phyloP scores from a whole-genome alignment of 2,888 invertebrate species.

The Hydraecia micacea region DNA sequence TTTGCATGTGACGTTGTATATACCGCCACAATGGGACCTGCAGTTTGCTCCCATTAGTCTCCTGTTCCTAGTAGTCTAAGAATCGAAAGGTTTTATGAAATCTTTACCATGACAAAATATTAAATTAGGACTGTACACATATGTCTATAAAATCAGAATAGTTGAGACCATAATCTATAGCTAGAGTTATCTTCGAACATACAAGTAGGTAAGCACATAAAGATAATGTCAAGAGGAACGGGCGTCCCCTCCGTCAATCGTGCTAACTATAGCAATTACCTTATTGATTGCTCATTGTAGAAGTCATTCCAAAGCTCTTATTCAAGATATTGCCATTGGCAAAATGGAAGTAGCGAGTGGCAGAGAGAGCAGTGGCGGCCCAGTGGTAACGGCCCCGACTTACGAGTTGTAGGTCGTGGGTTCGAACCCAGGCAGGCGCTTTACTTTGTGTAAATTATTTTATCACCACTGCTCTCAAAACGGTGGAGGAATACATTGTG shows the following conservation, averaged over 20 bases:
- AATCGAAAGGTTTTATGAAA: not conserved
- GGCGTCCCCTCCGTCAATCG: no score
- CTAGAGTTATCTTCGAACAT: no score
- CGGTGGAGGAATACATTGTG: no score
- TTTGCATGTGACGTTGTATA: not conserved
- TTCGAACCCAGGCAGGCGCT: no score
- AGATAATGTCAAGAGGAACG: not conserved
- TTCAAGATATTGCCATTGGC: not conserved
- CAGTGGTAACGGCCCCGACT: no score
- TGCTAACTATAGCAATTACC: constrained; percentile 11
- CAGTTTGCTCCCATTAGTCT: no score
- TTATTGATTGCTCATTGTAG: not conserved
- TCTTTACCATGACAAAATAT: not conserved
- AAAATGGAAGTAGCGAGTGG: not conserved
- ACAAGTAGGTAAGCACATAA: not conserved
- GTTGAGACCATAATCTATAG: not conserved
- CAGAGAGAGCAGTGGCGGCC: no score
- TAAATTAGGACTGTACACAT: not conserved
- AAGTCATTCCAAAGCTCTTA: not conserved
- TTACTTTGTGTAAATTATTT: no score
- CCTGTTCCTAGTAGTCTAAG: no score
- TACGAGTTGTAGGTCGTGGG: not conserved
- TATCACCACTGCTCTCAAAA: no score
- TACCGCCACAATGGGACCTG: not conserved
- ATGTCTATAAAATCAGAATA: not conserved